These are phyloP conservation scores for Argentina silus DNA, from an alignment of 2,797 vertebrate genomes.

Conservation along the genomic window DNA sequence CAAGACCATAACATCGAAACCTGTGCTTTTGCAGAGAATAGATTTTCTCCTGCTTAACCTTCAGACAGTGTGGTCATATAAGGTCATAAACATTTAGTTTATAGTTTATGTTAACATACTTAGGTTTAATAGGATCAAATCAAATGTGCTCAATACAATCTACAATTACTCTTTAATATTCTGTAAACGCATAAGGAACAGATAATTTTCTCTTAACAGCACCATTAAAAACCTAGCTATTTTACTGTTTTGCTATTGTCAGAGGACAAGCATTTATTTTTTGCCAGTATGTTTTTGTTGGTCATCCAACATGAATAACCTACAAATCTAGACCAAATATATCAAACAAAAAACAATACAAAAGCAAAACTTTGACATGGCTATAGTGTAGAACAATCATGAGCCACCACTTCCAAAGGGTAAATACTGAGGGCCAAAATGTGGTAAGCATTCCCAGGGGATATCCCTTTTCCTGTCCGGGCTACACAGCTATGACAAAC, in stretches of 20 bases:
- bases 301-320: not conserved
- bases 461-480: conserved; percentile 5
- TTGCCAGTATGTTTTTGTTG: not conserved
- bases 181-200: too few species aligned
- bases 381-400: not conserved
- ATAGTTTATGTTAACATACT: too few species aligned
- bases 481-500: not conserved
- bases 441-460: not conserved
- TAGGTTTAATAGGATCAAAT: too few species aligned
- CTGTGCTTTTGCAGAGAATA: not conserved
- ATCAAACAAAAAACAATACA: not conserved
- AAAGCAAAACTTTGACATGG: not conserved
- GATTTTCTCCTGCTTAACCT: not conserved
- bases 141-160: too few species aligned
- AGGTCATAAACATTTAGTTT: too few species aligned
- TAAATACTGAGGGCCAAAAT: not conserved
- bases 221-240: too few species aligned
- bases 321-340: not conserved
- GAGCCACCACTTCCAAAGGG: not conserved
- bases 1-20: not conserved
- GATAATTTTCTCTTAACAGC: too few species aligned
- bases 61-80: too few species aligned
- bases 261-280: not conserved
- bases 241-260: not conserved
- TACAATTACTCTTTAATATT: too few species aligned